Base-by-base conservation (phyloP, 2,888 invertebrate species). In the Lasioglossum zephyrum region DNA sequence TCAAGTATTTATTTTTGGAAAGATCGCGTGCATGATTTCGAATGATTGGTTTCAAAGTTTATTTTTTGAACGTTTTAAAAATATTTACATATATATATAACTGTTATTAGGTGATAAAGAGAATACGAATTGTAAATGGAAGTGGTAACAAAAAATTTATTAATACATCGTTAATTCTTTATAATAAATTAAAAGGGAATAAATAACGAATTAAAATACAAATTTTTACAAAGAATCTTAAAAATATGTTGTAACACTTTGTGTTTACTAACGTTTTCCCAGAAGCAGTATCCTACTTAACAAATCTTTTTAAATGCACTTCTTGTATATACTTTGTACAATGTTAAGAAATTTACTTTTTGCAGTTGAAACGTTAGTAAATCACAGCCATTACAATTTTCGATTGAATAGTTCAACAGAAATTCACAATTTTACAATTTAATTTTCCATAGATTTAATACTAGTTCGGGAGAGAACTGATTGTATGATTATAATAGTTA, bases 101-200 rank as follows among this genome's bases (percentile, higher is more conserved):
- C 69, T 77, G 70, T 0, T 36, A 39, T 22, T 53, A 60, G 4
- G 41, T 69, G 22, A n/a, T 44, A 18, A 53, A 69, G n/a, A 36
- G 36, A 6, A 26, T 69, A 44, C 16, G 9, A 9, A 60, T 44
- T 5, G 44, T 63, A 18, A n/a, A 47, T 73, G 31, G 41, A 63
- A 74, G 36, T 73, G 49, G 44, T 79, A 81, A 81, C 74, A 84
- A 77, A 74, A 84, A 75, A 44, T 88, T 88, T 88, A 88, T 88
- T 88, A 31, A 72, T 73, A 76, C 81, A 84, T 78, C 66, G 75
- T 77, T n/a, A n/a, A 78, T 77, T n/a, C 26, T 76, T 36, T 73
- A 82, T 73, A 73, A 84, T 73, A 80, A 84, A 73, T 77, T 76
- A 80, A 66, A 57, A 57, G 39, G 26, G 44, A n/a, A 63, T 57